Evolutionary conservation across 2,797 vertebrate genomes (phyloP), one percentile per base, ranked within the genome.

Genomic region (Coregonus ussuriensis): DNA sequence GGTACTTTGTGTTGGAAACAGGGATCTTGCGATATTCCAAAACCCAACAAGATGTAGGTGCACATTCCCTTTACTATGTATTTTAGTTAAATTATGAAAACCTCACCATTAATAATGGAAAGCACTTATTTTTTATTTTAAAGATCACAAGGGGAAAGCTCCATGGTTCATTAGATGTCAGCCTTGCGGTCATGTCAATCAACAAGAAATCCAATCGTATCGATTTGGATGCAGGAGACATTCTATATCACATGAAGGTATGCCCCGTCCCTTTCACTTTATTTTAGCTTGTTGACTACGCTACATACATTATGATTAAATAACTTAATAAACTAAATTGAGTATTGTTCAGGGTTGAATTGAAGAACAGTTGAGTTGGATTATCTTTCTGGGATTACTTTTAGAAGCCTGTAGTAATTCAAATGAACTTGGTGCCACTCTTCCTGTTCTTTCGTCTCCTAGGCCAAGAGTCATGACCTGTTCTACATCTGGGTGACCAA

Each of bases 191-290:
- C 33, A 97, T 98, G 95, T 97, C 97, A 0, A 89, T 98, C 81
- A 98, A 98, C 89, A 97, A 95, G 93, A 98, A 98, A 83, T 95
- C 97, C 0, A 95, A 95, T 78, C 94, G 96, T 16, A 95, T 98
- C 0, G 97, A 98, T 79, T 85, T 98, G 87, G 97, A 99, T 76
- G 95, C 96, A 0, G 97, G 96, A 4, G 95, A 98, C 87, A 96
- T 96, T 81, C 96, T 99, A 65, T 98, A 97, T 86, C 97, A 99
- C 84, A 93, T 98, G 82, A 98, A 97, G 96, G 97, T 98, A 83
- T 18, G 15, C 0, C 41, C 41, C 3, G 0, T 74, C 4, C 9
- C 21, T 35, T 41, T 9, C 1, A 31, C 29, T 35, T 11, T 6
- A 35, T 18, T 67, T 35, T 67, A 67, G 31, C 14, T 35, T 35